Conservation (phyloP, 2,888 invertebrate genomes). For the Candidula unifasciata region DNA sequence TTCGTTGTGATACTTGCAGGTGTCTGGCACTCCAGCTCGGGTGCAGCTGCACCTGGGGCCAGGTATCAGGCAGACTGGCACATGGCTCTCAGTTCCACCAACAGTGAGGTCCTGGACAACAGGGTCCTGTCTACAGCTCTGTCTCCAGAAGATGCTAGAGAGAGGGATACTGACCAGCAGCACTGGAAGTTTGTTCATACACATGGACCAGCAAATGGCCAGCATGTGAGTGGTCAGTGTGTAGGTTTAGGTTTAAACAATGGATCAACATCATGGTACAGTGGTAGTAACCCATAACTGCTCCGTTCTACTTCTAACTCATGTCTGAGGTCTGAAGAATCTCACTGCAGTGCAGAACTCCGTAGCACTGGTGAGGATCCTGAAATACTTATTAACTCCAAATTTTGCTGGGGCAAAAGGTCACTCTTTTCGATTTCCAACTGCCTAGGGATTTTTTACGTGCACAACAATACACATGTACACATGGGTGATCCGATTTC, state of each 20-base stretch:
- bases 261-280: not conserved
- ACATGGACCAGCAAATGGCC: not conserved
- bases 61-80: slow-evolving; percentile 44
- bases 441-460: no score
- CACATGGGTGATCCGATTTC: no score
- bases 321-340: no score
- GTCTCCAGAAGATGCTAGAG: slow-evolving; percentile 25
- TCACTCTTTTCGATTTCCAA: no score
- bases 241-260: not conserved
- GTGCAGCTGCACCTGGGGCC: not conserved
- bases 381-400: no score
- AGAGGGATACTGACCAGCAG: slow-evolving; percentile 1
- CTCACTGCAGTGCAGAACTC: no score
- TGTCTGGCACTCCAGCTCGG: slow-evolving; percentile 21
- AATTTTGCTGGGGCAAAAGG: no score
- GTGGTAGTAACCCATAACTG: no score
- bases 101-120: not conserved
- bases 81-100: slow-evolving; percentile 16
- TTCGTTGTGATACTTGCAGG: slow-evolving; percentile 10
- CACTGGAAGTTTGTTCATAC: slow-evolving; percentile 45
- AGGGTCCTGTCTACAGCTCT: slow-evolving; percentile 18
- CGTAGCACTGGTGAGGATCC: no score
- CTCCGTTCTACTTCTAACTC: no score
- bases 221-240: slow-evolving; percentile 23
- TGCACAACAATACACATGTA: no score